Conservation (phyloP, 2,113 vertebrate genomes). For the Ctenodactylus gundi region DNA sequence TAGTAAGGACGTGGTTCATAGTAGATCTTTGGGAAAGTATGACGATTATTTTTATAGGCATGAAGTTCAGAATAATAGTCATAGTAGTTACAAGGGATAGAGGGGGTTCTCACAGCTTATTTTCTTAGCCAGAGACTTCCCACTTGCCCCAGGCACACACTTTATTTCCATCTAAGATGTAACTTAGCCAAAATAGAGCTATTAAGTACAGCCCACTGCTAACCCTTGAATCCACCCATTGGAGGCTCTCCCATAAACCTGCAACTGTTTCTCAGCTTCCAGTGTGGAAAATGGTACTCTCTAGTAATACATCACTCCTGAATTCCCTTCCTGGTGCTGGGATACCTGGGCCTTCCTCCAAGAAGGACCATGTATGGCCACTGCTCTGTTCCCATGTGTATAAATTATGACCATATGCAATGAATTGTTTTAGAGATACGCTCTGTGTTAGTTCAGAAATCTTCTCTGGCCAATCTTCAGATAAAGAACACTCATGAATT, state of each 20-base stretch:
- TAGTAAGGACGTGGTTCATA: neutral
- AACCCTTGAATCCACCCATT: neutral
- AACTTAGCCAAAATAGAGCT: neutral
- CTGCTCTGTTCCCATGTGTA: constrained; percentile 64
- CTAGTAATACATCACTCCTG: neutral
- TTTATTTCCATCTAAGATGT: neutral
- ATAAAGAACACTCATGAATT: constrained; percentile 50
- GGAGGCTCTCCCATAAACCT: neutral
- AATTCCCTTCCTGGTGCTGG: constrained; percentile 47
- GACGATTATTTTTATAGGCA: neutral
- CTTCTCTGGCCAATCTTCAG: constrained; percentile 22
- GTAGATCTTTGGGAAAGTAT: neutral
- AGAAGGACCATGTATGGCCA: constrained; percentile 69
- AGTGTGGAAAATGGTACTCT: neutral
- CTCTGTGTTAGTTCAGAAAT: constrained; percentile 80
- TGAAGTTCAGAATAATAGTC: neutral
- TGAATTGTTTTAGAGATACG: constrained; percentile 78
- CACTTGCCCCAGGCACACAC: neutral
- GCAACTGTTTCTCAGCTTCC: neutral
- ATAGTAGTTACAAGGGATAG: neutral
- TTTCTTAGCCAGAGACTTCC: neutral
- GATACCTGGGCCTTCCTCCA: constrained; percentile 34
- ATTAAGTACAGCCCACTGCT: neutral
- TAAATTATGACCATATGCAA: constrained; percentile 69
- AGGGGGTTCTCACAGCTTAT: neutral